Percentiles rank a stretch among this genome's conserved stretches.
These are phyloP conservation scores for Brotula barbata DNA, from an alignment of 2,797 vertebrate genomes.

Conservation along the genomic window DNA sequence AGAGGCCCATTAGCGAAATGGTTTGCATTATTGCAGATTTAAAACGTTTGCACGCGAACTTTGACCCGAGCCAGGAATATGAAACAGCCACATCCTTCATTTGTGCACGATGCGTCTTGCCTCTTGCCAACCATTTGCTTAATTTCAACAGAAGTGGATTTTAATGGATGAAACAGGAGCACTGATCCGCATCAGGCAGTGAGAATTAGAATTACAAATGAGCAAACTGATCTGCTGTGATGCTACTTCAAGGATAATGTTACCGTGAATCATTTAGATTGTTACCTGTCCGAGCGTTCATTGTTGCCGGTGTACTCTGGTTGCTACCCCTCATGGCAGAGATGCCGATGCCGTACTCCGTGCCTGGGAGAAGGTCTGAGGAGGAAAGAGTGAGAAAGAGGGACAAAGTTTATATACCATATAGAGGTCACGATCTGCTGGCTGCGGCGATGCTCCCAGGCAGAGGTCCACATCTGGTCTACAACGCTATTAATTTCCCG, in stretches of 20 bases:
- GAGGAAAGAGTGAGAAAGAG: conserved; percentile 21
- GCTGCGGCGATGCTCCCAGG: too few species aligned
- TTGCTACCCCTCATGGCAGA: conserved; percentile 87
- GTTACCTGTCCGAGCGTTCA: conserved; percentile 97
- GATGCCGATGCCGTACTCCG: conserved; percentile 96
- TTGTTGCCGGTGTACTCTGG: conserved; percentile 92
- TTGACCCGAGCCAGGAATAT: conserved; percentile 31
- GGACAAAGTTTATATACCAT: conserved; percentile 10
- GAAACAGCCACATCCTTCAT: conserved; percentile 29
- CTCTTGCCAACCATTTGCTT: conserved; percentile 22
- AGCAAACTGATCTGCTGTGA: neutral
- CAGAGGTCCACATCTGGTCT: too few species aligned
- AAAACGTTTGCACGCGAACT: conserved; percentile 46
- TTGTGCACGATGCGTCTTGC: neutral
- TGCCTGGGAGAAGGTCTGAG: conserved; percentile 91
- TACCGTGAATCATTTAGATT: conserved; percentile 9
- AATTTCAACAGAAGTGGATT: conserved; percentile 36
- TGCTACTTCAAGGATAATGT: neutral
- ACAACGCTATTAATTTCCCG: too few species aligned
- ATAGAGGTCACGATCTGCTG: neutral
- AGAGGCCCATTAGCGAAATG: conserved; percentile 36
- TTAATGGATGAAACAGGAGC: conserved; percentile 24
- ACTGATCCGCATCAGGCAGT: conserved; percentile 1
- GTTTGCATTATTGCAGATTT: conserved; percentile 43
- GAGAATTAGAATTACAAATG: conserved; percentile 26